Evolutionary conservation across 1,140 invertebrate genomes (phyloP).

Genomic region (Carcinoscorpius rotundicauda): DNA sequence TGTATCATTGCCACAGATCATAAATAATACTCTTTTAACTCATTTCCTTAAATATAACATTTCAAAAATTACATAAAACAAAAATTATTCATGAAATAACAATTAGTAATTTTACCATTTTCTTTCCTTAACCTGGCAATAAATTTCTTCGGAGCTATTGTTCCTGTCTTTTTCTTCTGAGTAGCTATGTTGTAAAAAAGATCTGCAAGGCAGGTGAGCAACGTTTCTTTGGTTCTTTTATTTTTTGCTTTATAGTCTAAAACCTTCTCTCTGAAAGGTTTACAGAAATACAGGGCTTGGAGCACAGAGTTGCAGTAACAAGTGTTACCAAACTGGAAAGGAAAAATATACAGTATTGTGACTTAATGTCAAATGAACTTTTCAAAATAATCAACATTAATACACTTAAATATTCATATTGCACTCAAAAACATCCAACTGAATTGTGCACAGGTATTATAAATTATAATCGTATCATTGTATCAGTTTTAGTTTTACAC

Average conservation of each 20-base stretch:
- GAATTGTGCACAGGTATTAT: too few relatives aligned
- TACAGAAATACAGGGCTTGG: constrained; percentile 98
- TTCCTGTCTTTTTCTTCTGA: constrained; percentile 99
- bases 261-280: constrained; percentile 96
- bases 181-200: constrained; percentile 98
- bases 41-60: too few relatives aligned
- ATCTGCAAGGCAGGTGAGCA: constrained; percentile 94
- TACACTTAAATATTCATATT: too few relatives aligned
- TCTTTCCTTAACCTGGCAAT: constrained; percentile 95
- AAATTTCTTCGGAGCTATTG: constrained; percentile 98
- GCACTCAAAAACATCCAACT: too few relatives aligned
- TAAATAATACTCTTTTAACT: too few relatives aligned
- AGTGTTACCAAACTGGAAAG: constrained; percentile 95
- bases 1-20: too few relatives aligned
- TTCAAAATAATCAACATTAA: too few relatives aligned
- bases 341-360: constrained; percentile 5
- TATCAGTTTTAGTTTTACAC: too few relatives aligned
- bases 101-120: constrained; percentile 57
- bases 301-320: constrained; percentile 99
- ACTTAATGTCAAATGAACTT: too few relatives aligned
- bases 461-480: too few relatives aligned
- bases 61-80: constrained; percentile 5
- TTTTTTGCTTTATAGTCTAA: constrained; percentile 96
- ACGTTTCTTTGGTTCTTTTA: constrained; percentile 93
- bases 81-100: constrained; percentile 25